Evolutionary conservation across 2,888 invertebrate genomes (phyloP).

Genomic region (Lissonota sp.): DNA sequence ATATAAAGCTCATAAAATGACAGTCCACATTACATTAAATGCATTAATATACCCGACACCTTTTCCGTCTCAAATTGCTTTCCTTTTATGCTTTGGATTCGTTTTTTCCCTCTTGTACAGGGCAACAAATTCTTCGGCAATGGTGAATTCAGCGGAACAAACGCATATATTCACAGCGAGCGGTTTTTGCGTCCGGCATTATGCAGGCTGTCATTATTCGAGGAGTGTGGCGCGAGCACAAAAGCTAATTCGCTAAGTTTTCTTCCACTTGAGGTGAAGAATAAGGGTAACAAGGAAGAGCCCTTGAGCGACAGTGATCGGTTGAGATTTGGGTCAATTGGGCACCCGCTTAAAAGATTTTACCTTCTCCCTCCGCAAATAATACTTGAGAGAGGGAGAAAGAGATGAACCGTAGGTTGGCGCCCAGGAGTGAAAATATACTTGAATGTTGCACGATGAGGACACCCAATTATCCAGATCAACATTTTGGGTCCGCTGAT

Average conservation of each 20-base stretch:
- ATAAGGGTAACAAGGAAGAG: constrained; percentile 4
- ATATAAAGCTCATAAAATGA: too few relatives aligned
- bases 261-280: constrained; percentile 39
- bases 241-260: constrained; percentile 60
- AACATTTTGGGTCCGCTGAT: constrained; percentile 38
- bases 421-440: constrained; percentile 37
- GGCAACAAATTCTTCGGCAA: neutral
- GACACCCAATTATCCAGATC: constrained; percentile 40
- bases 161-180: constrained; percentile 20
- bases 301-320: constrained; percentile 44
- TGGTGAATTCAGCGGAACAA: constrained; percentile 18
- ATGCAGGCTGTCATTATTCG: constrained; percentile 15
- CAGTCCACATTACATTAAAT: neutral
- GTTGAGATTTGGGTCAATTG: constrained; percentile 69
- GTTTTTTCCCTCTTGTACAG: neutral
- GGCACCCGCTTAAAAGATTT: constrained; percentile 75
- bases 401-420: constrained; percentile 42
- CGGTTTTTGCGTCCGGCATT: constrained; percentile 36
- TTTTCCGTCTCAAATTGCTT: neutral
- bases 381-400: constrained; percentile 47
- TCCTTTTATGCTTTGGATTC: neutral
- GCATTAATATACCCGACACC: neutral
- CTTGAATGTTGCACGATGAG: constrained; percentile 10
- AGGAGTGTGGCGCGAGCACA: constrained; percentile 26
- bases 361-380: constrained; percentile 45